Percentiles rank a stretch among this genome's conserved stretches.
These are phyloP conservation scores for Mionectes macconnelli DNA, from an alignment of 2,113 vertebrate genomes.

Conservation along the genomic window DNA sequence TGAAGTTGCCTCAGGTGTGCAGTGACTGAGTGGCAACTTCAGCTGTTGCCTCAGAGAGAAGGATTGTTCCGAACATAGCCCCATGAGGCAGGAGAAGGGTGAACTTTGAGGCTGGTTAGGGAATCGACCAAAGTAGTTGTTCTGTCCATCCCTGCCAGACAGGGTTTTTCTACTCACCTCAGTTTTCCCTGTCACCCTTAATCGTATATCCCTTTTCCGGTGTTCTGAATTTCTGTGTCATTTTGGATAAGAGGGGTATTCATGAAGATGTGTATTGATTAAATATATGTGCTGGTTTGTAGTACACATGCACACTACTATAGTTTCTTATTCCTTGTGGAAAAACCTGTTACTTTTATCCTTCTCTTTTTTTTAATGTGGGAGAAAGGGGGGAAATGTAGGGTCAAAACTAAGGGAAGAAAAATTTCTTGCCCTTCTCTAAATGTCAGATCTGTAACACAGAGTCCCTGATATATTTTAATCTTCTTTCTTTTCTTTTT, in stretches of 20 bases:
- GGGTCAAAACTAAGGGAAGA: not conserved
- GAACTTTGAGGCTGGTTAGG: not conserved
- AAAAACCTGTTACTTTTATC: not conserved
- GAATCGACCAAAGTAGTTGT: not conserved
- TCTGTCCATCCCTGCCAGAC: rapidly evolving
- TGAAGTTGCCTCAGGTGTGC: not conserved
- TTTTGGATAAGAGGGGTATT: not conserved
- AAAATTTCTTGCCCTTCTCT: not conserved
- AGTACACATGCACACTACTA: not conserved
- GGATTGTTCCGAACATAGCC: rapidly evolving
- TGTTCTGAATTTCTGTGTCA: not conserved
- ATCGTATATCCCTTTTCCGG: not conserved
- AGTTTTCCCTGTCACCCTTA: not conserved
- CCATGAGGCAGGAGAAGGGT: rapidly evolving
- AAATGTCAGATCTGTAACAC: not conserved
- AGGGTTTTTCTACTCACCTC: not conserved
- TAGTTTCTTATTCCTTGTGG: not conserved
- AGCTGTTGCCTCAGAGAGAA: not conserved
- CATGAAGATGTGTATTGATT: not conserved
- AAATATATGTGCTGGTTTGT: not conserved
- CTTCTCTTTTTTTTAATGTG: too few species aligned
- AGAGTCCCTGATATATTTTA: not conserved
- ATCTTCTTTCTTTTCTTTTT: not conserved
- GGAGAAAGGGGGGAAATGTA: not conserved
- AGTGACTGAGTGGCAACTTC: not conserved